These are phyloP conservation scores for Zoanthus gigantus DNA, from an alignment of 92 coral and sea anemone species.

Conservation along the genomic window DNA sequence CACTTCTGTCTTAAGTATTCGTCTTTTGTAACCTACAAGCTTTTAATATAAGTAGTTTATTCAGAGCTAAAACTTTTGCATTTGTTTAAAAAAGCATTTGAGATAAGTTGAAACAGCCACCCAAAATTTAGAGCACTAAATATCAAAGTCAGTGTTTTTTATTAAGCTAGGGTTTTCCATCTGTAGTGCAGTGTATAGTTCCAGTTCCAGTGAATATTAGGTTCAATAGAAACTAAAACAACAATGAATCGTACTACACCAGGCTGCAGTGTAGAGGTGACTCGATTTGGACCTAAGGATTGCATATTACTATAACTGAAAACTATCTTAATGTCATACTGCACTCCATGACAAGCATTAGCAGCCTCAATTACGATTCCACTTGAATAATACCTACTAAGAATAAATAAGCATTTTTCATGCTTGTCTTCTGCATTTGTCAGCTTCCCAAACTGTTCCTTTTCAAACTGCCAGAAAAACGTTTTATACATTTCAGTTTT, in stretches of 20 bases:
- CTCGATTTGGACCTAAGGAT: slow-evolving; percentile 54
- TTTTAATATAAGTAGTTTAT: too few relatives aligned
- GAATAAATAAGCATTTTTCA: slow-evolving; percentile 67
- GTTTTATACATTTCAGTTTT: too few relatives aligned
- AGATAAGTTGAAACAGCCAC: too few relatives aligned
- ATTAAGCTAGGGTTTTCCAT: slow-evolving; percentile 12
- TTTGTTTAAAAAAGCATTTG: too few relatives aligned
- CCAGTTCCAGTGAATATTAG: slow-evolving; percentile 63
- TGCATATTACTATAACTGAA: slow-evolving; percentile 68
- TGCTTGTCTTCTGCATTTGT: slow-evolving; percentile 71
- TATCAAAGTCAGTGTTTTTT: too few relatives aligned
- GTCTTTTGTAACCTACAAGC: too few relatives aligned
- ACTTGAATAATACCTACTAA: slow-evolving; percentile 56
- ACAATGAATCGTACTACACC: slow-evolving; percentile 62
- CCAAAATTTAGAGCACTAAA: too few relatives aligned
- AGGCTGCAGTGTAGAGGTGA: slow-evolving; percentile 47
- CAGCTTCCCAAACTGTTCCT: slow-evolving; percentile 41
- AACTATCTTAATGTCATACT: slow-evolving; percentile 57
- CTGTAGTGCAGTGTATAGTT: slow-evolving; percentile 62
- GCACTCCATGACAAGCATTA: slow-evolving; percentile 64
- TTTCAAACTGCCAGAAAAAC: slow-evolving; percentile 33
- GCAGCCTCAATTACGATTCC: slow-evolving; percentile 73
- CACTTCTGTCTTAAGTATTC: too few relatives aligned
- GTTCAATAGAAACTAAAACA: slow-evolving; percentile 60
- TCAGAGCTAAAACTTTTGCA: too few relatives aligned